Evolutionary conservation across 2,888 invertebrate genomes (phyloP).

Genomic region (Theretra japonica): DNA sequence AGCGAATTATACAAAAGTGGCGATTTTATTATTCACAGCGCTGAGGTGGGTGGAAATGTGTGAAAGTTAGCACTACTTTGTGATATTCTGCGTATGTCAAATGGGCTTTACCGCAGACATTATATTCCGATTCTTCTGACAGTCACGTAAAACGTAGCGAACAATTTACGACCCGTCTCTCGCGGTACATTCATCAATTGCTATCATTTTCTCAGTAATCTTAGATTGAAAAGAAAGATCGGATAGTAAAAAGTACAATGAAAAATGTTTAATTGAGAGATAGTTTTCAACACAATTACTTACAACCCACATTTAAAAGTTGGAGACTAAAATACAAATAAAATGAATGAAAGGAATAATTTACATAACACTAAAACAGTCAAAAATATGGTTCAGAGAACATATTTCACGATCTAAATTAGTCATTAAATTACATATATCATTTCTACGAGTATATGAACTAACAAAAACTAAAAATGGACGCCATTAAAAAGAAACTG

Average conservation of each 20-base stretch:
- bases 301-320: not conserved
- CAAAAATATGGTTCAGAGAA: not conserved
- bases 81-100: not conserved
- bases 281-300: too few species aligned
- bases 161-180: not conserved
- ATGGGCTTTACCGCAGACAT: not conserved
- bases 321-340: too few species aligned
- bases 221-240: not conserved
- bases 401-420: not conserved
- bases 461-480: constrained; percentile 8
- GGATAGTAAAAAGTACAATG: too few species aligned
- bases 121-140: not conserved
- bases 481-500: constrained; percentile 5
- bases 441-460: not conserved
- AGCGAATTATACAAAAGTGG: constrained; percentile 27
- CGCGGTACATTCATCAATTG: not conserved
- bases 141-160: not conserved
- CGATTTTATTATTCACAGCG: constrained; percentile 38
- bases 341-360: too few species aligned
- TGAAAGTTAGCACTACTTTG: constrained; percentile 38
- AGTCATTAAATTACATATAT: not conserved
- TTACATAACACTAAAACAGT: too few species aligned
- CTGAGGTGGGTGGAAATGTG: constrained; percentile 35
- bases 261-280: too few species aligned
- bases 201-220: not conserved